Evolutionary conservation across 2,888 invertebrate genomes (phyloP).

Genomic region (Eulithis prunata): DNA sequence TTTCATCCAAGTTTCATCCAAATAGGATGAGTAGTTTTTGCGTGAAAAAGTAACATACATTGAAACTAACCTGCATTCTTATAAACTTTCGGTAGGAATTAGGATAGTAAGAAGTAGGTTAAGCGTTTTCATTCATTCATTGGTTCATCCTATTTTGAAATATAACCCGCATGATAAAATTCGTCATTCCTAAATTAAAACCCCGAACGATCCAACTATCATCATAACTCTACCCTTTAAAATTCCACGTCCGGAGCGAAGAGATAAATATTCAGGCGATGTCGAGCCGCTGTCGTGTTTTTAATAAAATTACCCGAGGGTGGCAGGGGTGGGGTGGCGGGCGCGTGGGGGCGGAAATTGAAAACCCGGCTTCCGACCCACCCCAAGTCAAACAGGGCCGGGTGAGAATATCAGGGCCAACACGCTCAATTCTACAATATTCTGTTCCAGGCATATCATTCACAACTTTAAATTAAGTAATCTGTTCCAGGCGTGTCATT

Average conservation of each 20-base stretch:
- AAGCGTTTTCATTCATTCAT: too few relatives aligned
- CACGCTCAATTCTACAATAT: neutral
- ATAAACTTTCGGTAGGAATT: too few relatives aligned
- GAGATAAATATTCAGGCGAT: conserved; percentile 74
- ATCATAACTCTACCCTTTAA: conserved; percentile 49
- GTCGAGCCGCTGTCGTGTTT: conserved; percentile 62
- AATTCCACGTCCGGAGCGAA: conserved; percentile 57
- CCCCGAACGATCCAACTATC: conserved; percentile 23
- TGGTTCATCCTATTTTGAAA: too few relatives aligned
- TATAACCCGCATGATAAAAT: conserved; percentile 9
- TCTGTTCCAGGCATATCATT: too few relatives aligned
- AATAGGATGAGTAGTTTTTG: too few relatives aligned
- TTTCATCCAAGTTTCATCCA: too few relatives aligned
- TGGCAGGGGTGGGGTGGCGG: conserved; percentile 38
- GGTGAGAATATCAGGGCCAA: neutral
- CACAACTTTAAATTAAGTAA: too few relatives aligned
- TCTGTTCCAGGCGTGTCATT: too few relatives aligned
- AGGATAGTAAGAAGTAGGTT: too few relatives aligned
- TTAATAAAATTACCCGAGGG: conserved; percentile 77
- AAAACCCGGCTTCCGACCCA: conserved; percentile 72
- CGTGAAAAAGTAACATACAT: too few relatives aligned
- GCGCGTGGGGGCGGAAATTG: conserved; percentile 68
- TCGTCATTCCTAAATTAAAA: conserved; percentile 23
- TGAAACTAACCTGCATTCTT: too few relatives aligned
- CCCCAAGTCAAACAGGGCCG: conserved; percentile 56